Evolutionary conservation across 1,140 invertebrate species (phyloP).

Genomic region (Drosophila kikkawai): DNA sequence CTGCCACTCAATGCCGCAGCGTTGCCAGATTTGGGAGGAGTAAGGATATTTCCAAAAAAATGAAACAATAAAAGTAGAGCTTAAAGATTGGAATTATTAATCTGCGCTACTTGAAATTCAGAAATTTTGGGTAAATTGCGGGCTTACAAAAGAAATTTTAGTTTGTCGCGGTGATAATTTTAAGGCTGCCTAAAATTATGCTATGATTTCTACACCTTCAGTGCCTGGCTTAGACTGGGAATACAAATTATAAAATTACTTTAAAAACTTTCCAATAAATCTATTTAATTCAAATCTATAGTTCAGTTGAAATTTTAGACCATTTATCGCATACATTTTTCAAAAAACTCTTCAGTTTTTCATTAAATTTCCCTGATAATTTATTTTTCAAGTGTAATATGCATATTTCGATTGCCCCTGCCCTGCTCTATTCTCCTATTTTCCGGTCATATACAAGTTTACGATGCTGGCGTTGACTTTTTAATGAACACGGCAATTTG

Average conservation of each 20-base stretch:
- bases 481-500: slow-evolving; percentile 82
- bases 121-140: not conserved
- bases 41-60: too few species aligned
- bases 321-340: rapidly evolving
- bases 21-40: slow-evolving; percentile 23
- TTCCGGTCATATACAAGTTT: slow-evolving; percentile 53
- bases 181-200: not conserved
- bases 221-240: too few species aligned
- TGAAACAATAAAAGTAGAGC: not conserved
- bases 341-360: too few species aligned
- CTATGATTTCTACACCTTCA: not conserved
- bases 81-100: not conserved
- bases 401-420: slow-evolving; percentile 46
- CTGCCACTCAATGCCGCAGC: slow-evolving; percentile 24
- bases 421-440: slow-evolving; percentile 27
- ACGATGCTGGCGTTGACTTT: slow-evolving; percentile 76
- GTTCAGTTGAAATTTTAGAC: not conserved
- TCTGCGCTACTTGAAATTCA: not conserved
- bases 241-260: not conserved
- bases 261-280: too few species aligned
- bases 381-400: slow-evolving; percentile 51
- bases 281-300: rapidly evolving
- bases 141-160: not conserved
- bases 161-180: not conserved
- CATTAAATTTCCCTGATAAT: slow-evolving; percentile 17